Base-by-base conservation (phyloP, 35 echinoderm and acorn worm genomes). In the Apostichopus japonicus region DNA sequence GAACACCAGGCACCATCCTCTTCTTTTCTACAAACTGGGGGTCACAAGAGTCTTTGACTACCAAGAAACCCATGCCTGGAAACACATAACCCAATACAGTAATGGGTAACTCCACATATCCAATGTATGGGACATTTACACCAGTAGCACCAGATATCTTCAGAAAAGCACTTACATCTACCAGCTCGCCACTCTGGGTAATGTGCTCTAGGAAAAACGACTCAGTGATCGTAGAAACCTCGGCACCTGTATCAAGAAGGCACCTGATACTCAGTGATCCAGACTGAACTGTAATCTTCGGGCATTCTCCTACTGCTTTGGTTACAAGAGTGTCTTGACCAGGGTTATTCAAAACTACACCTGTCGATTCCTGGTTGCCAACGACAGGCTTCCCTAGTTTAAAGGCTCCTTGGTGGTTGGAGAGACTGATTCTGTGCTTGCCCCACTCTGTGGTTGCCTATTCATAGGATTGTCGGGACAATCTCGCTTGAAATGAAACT, bases 171-270 rank as follows among this genome's bases (percentile, higher is more conserved):
- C 77, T 77, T 17, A 94, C 67, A 76, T 94, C 88, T 56, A 62
- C 83, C n/a, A 70, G 8, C 23, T 93, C 67, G 27, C 27, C 27
- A 33, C 27, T 33, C 27, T 33, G 0, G 27, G 27, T 33, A 33
- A 33, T 33, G 27, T 33, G 27, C 27, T 1, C 27, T 33, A 33
- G 27, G 27, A 79, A 94, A 77, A 90, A 94, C 24, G 65, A 79
- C 23, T 94, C 93, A 33, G 93, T 94, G 1, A 94, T 51, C 10
- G 93, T 94, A 17, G 93, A 90, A 6, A 94, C 87, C n/a, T 94
- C 56, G 3, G 77, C 93, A 6, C 93, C 93, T 51, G 93, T 90
- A 56, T 94, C 93, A 71, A 94, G 65, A 52, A 94, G 59, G 75
- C 93, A 94, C 7, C 92, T 19, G 6, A 88, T 55, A 57, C 72